Percentiles rank a stretch among this genome's conserved stretches.
phyloP scores from a whole-genome alignment of 2,113 vertebrate species.

The Rhizomys pruinosus region DNA sequence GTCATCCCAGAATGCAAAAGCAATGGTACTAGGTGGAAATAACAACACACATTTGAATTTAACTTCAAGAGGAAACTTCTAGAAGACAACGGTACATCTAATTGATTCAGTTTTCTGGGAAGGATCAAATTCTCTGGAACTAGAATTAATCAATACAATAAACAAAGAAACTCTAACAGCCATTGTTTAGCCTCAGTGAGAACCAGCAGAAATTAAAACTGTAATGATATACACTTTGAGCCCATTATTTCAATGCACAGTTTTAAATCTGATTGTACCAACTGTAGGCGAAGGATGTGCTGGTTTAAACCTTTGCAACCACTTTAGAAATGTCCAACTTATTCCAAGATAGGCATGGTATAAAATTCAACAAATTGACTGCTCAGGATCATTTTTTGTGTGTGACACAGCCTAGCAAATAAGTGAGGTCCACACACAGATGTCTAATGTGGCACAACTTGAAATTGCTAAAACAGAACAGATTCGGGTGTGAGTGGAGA shows the following conservation, averaged over 20 bases:
- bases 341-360: not conserved
- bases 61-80: constrained; percentile 4
- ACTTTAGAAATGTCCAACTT: constrained; percentile 59
- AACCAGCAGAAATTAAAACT: constrained; percentile 51
- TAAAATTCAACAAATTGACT: constrained; percentile 12
- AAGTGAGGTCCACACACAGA: not conserved
- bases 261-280: constrained; percentile 59
- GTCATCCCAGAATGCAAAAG: not conserved
- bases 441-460: not conserved
- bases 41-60: not conserved
- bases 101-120: not conserved
- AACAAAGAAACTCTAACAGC: constrained; percentile 7
- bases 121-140: not conserved
- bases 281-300: constrained; percentile 13
- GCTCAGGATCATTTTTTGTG: not conserved
- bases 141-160: constrained; percentile 19
- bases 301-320: constrained; percentile 43
- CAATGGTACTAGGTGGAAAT: not conserved
- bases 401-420: not conserved
- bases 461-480: not conserved
- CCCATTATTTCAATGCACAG: constrained; percentile 15
- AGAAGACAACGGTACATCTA: not conserved
- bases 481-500: not conserved
- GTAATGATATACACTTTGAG: not conserved
- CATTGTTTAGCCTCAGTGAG: constrained; percentile 10